phyloP scores from a whole-genome alignment of 1,140 invertebrate genomes.

The Nixonia krombeini region DNA sequence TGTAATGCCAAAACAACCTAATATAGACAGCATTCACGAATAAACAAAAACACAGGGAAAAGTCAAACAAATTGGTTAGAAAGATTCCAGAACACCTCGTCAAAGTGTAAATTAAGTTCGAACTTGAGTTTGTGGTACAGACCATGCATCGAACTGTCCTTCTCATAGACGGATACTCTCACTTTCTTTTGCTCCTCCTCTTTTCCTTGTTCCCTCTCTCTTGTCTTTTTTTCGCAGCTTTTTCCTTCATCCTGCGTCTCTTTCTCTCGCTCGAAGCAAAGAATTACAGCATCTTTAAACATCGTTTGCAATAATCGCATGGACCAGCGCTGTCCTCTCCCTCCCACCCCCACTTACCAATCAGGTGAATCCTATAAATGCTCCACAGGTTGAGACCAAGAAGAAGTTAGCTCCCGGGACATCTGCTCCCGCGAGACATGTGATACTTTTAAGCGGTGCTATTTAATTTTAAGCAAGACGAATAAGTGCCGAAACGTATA shows the following conservation, averaged over 20 bases:
- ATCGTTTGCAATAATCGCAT: constrained; percentile 57
- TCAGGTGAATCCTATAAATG: constrained; percentile 72
- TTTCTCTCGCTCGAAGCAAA: constrained; percentile 26
- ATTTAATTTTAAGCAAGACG: constrained; percentile 19
- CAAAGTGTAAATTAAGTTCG: no score
- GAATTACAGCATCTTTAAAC: constrained; percentile 66
- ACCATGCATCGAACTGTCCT: neutral
- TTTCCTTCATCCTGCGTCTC: constrained; percentile 11
- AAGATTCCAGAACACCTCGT: no score
- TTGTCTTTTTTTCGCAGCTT: constrained; percentile 30
- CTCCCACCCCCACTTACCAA: constrained; percentile 52
- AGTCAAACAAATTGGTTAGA: no score
- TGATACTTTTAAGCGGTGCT: constrained; percentile 54
- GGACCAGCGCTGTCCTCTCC: constrained; percentile 55
- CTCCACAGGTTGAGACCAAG: constrained; percentile 56
- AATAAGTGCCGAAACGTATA: constrained; percentile 35
- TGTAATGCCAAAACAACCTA: no score
- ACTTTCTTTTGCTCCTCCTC: constrained; percentile 38
- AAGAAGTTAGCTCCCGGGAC: constrained; percentile 68
- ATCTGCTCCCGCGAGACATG: constrained; percentile 62
- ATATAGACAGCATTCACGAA: no score
- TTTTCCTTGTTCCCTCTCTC: constrained; percentile 39
- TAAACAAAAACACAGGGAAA: no score
- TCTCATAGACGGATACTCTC: constrained; percentile 19
- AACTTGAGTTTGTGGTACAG: no score